Percentiles rank a stretch among this genome's conserved stretches.
These are phyloP conservation scores for Rissa tridactyla DNA, from an alignment of 2,113 vertebrate species.

Conservation along the genomic window DNA sequence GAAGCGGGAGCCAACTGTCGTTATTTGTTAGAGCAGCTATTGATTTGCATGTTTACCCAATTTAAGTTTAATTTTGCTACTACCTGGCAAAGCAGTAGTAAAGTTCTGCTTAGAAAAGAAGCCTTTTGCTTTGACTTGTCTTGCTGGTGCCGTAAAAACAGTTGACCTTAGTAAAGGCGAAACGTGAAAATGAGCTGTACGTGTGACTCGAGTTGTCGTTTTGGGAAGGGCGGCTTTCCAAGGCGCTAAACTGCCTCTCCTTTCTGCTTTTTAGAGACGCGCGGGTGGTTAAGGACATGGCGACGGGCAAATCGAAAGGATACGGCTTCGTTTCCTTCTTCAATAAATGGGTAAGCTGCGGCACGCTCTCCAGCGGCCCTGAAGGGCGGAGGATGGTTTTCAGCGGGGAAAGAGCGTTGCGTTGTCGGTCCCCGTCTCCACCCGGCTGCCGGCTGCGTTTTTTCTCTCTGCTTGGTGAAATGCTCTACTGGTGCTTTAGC, in stretches of 20 bases:
- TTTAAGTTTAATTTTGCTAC: slow-evolving; percentile 54
- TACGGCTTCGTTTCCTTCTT: slow-evolving; percentile 99
- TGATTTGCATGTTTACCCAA: slow-evolving; percentile 74
- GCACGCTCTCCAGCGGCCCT: too few relatives aligned
- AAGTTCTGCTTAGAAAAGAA: slow-evolving; percentile 43
- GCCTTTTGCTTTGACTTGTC: slow-evolving; percentile 49
- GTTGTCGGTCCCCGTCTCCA: fast-evolving
- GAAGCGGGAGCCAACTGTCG: slow-evolving; percentile 52
- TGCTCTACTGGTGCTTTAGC: fast-evolving
- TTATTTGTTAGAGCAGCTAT: slow-evolving; percentile 54
- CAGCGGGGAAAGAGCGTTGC: neutral
- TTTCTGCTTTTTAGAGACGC: slow-evolving; percentile 85
- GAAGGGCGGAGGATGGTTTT: neutral
- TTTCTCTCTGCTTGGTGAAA: neutral
- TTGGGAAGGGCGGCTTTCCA: neutral
- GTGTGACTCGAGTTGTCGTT: slow-evolving; percentile 39
- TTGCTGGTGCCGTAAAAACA: slow-evolving; percentile 54
- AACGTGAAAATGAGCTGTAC: slow-evolving; percentile 55
- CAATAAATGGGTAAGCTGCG: slow-evolving; percentile 92
- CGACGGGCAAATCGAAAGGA: slow-evolving; percentile 97
- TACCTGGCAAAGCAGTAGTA: slow-evolving; percentile 31
- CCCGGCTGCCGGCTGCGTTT: neutral
- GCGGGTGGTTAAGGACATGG: slow-evolving; percentile 98
- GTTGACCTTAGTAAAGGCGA: slow-evolving; percentile 58
- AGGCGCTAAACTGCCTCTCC: slow-evolving; percentile 28